Evolutionary conservation across 1,140 invertebrate species (phyloP), one percentile per base, ranked within the genome.

Genomic region (Leptinotarsa lineolata): DNA sequence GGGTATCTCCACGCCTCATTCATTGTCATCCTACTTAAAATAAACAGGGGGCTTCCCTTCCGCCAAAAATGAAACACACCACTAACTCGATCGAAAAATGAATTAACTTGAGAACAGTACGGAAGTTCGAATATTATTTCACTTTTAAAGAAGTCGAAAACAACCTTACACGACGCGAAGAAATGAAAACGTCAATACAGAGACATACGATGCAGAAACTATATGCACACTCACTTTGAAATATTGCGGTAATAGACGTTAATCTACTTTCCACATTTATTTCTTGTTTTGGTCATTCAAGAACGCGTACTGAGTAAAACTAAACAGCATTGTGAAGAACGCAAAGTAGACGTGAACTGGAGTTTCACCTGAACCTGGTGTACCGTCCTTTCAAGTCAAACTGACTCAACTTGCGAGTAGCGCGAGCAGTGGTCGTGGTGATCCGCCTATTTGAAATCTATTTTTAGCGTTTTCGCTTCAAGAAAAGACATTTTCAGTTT

Each of bases 401-500:
- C 48, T 54, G 48, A 54, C 15, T 21, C 20, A 58, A 39, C n/a
- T 16, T 21, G 30, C 30, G 30, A 39, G 30, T 11, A 39, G 8
- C 67, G 67, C 46, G 44, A 68, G 3, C 67, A 68, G 30, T 68
- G 67, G 12, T 68, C 67, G 44, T 45, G 44, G 46, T 44, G 60
- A n/a, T 63, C 22, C 22, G 64, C 64, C 67, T 68, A 58, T 44
- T 54, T 45, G 12, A 21, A 48, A 58, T 68, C 67, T 68, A 68
- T 68, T 68, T 68, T 68, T 68, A 68, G 46, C 44, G 30, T 21
- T 68, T 68, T 46, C 24, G 44, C 67, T 48, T 68, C 21, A 45
- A 21, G 67, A 68, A 68, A 68, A 68, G 45, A 45, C 67, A 54
- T 68, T 68, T 67, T 68, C 39, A 68, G 46, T 68, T 68, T 68